A percentile compares a stretch with the other conserved stretches of the same genome.
Evolutionary conservation across 1,140 invertebrate species (phyloP).

Genomic region (Lethrus apterus): DNA sequence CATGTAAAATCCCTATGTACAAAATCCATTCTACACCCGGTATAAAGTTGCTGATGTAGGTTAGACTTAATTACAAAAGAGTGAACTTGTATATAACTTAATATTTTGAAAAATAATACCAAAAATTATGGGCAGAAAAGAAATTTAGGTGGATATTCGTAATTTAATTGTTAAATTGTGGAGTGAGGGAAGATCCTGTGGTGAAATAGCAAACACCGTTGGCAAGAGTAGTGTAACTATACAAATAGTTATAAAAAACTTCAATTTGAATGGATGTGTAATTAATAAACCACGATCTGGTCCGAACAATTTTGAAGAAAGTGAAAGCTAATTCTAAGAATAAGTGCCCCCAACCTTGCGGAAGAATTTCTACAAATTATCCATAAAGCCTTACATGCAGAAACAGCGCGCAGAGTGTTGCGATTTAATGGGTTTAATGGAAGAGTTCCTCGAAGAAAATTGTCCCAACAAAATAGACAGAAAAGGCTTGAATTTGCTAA

Average conservation of each 20-base stretch:
- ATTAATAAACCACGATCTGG: conserved; percentile 8
- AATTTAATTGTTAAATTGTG: conserved; percentile 7
- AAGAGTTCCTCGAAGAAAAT: conserved; percentile 10
- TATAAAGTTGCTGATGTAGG: too few species aligned
- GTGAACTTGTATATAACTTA: too few species aligned
- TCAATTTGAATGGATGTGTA: neutral
- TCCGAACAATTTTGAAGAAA: neutral
- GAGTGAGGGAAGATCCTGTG: neutral
- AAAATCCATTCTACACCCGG: too few species aligned
- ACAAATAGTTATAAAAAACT: neutral
- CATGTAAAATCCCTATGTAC: too few species aligned
- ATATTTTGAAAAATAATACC: too few species aligned
- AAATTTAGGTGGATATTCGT: conserved; percentile 9
- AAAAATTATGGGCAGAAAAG: neutral
- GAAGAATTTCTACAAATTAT: neutral
- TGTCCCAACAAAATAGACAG: conserved; percentile 13
- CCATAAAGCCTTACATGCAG: neutral
- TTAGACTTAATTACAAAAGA: too few species aligned
- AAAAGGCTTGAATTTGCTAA: conserved; percentile 4
- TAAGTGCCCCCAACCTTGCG: conserved; percentile 11
- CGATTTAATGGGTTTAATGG: conserved; percentile 1
- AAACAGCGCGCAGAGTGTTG: conserved; percentile 19
- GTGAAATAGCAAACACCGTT: conserved; percentile 6
- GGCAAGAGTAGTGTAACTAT: neutral
- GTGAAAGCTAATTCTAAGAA: conserved; percentile 11